Base-by-base conservation (phyloP, 2,113 vertebrate genomes). In the Syngnathus typhle region DNA sequence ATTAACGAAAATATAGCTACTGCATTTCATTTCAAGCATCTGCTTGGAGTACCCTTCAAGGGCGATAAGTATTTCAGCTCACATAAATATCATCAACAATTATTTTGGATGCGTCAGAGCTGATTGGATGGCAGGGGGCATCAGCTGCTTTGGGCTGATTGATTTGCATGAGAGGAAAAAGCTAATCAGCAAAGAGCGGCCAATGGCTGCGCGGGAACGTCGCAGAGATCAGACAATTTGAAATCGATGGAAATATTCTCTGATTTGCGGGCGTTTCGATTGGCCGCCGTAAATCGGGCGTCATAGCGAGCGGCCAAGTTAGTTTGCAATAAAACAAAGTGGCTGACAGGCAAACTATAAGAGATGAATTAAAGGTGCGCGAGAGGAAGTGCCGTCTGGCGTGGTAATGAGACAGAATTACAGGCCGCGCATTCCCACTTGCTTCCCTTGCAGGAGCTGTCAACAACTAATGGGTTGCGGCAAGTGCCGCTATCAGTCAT, bases 211-310 rank as follows among this genome's bases (percentile, higher is more conserved):
- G 93, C 93, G 91, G 94, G 94, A 95, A 95, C 94, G 92, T 93
- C 92, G 88, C 93, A 93, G 92, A 95, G 94, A 98, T 96, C 94
- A 95, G 94, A 96, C 95, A 95, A 96, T 97, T 96, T 95, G 92
- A 90, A 95, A 98, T 99, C 97, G 95, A 99, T 99, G 93, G 91
- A 95, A 95, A 98, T 98, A 98, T 98, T 96, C 94, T 87, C 89
- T 96, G 95, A 98, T 96, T 97, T 97, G 96, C 93, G 92, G 91
- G 89, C 76, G 76, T 44, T 87, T 94, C 93, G 91, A 95, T 95
- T 92, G 85, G 84, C 79, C 55, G 83, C 92, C 88, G 92, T 97
- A 94, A 97, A 96, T 98, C 96, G 95, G 78, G 64, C 78, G 90
- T 92, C 87, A 93, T 95, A 93, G 94, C 92, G 89, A 93, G 93